These are phyloP conservation scores for Nematopogon swammerdamellus DNA, from an alignment of 2,888 invertebrate genomes.

Conservation along the genomic window DNA sequence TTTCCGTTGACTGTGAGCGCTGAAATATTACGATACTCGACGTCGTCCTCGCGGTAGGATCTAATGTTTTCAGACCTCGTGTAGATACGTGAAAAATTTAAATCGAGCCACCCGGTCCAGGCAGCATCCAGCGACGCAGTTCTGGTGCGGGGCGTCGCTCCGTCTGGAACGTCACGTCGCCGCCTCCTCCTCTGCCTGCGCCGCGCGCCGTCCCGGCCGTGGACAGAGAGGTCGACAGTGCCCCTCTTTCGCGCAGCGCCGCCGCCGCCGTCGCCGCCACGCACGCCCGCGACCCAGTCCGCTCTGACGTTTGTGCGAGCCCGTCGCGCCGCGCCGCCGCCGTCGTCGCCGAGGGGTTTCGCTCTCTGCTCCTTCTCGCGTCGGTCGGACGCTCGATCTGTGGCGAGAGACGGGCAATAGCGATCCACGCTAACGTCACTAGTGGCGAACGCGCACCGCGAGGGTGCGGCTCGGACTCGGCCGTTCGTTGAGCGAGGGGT, in stretches of 20 bases:
- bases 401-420: slow-evolving; percentile 1
- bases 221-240: slow-evolving; percentile 8
- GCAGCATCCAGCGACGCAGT: background rate
- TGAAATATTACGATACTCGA: too few relatives aligned
- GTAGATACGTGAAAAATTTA: too few relatives aligned
- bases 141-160: slow-evolving; percentile 36
- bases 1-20: too few relatives aligned
- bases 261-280: slow-evolving; percentile 26
- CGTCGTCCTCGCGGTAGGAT: background rate
- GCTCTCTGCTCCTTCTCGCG: slow-evolving; percentile 10
- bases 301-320: slow-evolving; percentile 46
- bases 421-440: slow-evolving; percentile 2
- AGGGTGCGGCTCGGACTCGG: background rate
- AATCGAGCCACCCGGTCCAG: background rate
- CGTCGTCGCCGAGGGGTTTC: too few relatives aligned
- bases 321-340: slow-evolving; percentile 37
- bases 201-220: slow-evolving; percentile 22
- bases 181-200: slow-evolving; percentile 43
- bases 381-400: slow-evolving; percentile 9
- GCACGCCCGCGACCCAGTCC: slow-evolving; percentile 53
- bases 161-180: slow-evolving; percentile 54
- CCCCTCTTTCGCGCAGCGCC: slow-evolving; percentile 34
- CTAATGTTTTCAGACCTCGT: too few relatives aligned
- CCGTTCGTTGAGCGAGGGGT: too few relatives aligned
- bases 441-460: background rate